These are phyloP conservation scores for Rhynchonycteris naso DNA, from an alignment of 2,797 vertebrate genomes.

Conservation along the genomic window DNA sequence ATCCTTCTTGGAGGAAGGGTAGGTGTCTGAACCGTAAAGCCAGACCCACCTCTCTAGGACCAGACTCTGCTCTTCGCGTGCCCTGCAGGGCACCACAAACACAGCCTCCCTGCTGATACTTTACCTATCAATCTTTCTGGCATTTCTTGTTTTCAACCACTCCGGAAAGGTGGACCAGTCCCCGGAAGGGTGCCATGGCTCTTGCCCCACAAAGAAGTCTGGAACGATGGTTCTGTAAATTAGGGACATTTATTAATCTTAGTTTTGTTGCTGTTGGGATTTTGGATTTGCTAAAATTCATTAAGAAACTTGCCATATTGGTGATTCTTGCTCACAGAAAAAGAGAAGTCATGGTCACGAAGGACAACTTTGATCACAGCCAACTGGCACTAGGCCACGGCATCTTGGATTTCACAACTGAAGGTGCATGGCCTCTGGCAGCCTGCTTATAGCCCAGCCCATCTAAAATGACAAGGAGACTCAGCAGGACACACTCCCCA, in stretches of 20 bases:
- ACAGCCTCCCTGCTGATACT: background rate
- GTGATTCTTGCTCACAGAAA: background rate
- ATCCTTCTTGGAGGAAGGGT: accelerated
- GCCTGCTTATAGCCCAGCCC: background rate
- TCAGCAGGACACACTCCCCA: accelerated
- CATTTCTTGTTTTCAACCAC: conserved; percentile 88
- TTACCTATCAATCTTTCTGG: conserved; percentile 90
- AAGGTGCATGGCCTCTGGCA: background rate
- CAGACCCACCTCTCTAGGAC: background rate
- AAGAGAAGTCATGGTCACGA: background rate
- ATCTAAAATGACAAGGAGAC: background rate
- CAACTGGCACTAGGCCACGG: background rate
- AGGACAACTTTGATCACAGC: background rate
- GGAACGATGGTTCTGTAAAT: conserved; percentile 87
- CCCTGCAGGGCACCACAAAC: accelerated
- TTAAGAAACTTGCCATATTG: background rate
- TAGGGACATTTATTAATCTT: accelerated
- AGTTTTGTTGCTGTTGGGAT: accelerated
- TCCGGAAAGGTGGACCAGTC: conserved; percentile 87
- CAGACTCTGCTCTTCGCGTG: background rate
- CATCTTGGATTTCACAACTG: background rate
- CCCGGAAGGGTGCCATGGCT: conserved; percentile 86
- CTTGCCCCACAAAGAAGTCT: conserved; percentile 89
- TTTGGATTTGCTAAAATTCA: background rate
- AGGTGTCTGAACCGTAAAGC: accelerated